Evolutionary conservation across 2,888 invertebrate genomes (phyloP).

Genomic region (Zootermopsis nevadensis): DNA sequence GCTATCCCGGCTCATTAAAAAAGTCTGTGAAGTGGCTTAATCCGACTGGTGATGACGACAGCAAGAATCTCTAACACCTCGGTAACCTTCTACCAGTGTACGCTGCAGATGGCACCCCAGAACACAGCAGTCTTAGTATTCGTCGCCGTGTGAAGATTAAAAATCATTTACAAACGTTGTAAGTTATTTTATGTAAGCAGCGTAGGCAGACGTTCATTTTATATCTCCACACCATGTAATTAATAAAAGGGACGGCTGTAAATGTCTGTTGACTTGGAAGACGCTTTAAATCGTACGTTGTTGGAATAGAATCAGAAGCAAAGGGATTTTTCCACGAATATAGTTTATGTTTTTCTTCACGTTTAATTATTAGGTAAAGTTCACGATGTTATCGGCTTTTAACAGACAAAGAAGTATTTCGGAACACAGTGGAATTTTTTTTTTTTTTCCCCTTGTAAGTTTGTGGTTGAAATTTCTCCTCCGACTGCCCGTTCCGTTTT

Average conservation of each 20-base stretch:
- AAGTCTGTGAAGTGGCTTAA: too few relatives aligned
- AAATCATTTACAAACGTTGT: too few relatives aligned
- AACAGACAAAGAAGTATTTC: background rate
- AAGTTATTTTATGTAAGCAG: too few relatives aligned
- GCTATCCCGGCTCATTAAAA: too few relatives aligned
- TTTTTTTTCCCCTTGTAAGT: background rate
- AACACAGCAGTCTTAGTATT: too few relatives aligned
- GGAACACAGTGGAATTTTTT: background rate
- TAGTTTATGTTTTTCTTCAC: background rate
- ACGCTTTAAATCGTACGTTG: background rate
- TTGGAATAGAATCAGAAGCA: background rate
- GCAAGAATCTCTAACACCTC: too few relatives aligned
- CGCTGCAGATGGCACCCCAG: too few relatives aligned
- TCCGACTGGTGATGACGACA: too few relatives aligned
- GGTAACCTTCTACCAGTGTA: too few relatives aligned
- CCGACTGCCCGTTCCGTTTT: background rate
- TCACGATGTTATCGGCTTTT: slow-evolving; percentile 7
- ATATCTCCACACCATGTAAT: background rate
- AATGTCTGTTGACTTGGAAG: background rate
- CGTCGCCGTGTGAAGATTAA: too few relatives aligned
- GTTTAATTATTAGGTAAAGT: slow-evolving; percentile 3
- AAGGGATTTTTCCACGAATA: background rate
- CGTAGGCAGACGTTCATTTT: too few relatives aligned
- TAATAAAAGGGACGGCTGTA: background rate
- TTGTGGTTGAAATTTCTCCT: background rate